Evolutionary conservation across 2,888 invertebrate species (phyloP).

Genomic region (Temnothorax unifasciatus): DNA sequence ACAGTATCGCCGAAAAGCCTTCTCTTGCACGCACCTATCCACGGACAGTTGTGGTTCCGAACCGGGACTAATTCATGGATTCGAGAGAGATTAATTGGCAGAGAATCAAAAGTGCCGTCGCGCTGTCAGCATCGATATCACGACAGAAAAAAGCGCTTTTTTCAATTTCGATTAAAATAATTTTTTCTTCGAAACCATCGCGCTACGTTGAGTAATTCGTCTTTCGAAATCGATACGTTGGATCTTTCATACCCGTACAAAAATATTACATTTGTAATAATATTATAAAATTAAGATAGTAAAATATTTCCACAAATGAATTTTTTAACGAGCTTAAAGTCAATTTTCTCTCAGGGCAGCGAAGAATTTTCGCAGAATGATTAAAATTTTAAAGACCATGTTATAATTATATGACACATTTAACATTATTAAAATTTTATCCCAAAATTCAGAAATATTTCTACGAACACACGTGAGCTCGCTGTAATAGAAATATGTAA

Average conservation of each 20-base stretch:
- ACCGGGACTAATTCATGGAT: slow-evolving; percentile 48
- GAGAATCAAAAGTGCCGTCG: slow-evolving; percentile 46
- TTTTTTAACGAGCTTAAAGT: neutral
- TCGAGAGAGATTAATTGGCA: slow-evolving; percentile 45
- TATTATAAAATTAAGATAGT: neutral
- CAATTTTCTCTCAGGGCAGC: neutral
- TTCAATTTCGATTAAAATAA: slow-evolving; percentile 4
- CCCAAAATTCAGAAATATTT: neutral
- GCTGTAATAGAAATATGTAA: neutral
- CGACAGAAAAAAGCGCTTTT: slow-evolving; percentile 1
- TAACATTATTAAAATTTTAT: neutral
- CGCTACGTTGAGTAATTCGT: neutral
- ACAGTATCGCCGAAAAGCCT: slow-evolving; percentile 56
- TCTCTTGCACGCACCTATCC: slow-evolving; percentile 19
- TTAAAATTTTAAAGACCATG: neutral
- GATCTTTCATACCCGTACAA: neutral
- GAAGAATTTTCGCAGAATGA: slow-evolving; percentile 10
- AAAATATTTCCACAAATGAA: neutral
- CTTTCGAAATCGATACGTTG: neutral
- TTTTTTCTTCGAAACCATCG: neutral
- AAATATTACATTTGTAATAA: neutral
- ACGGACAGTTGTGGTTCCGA: slow-evolving; percentile 36
- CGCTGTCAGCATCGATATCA: slow-evolving; percentile 38
- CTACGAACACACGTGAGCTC: neutral
- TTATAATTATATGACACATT: neutral